These are phyloP conservation scores for Chymomyza procnemis DNA, from an alignment of 2,888 invertebrate species.

Conservation along the genomic window DNA sequence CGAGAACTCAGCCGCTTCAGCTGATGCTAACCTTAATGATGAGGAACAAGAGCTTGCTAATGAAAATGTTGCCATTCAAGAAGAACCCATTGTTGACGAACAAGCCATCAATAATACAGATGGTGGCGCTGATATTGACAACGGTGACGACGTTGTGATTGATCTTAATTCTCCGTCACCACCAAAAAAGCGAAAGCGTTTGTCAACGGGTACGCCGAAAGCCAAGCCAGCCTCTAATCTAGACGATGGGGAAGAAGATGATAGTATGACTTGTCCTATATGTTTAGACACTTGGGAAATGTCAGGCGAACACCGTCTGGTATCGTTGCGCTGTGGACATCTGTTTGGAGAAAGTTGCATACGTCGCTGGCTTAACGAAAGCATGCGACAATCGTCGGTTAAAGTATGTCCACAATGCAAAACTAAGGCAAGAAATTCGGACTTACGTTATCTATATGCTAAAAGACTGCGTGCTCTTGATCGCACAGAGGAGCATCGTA, in stretches of 20 bases:
- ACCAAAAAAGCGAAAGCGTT: conserved; percentile 74
- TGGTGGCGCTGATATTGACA: neutral
- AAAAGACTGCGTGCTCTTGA: conserved; percentile 87
- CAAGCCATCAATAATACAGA: neutral
- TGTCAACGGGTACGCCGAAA: conserved; percentile 55
- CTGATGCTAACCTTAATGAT: neutral
- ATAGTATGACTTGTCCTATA: conserved; percentile 89
- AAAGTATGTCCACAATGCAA: conserved; percentile 94
- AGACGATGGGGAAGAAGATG: conserved; percentile 80
- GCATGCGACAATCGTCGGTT: conserved; percentile 70
- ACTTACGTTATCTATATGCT: conserved; percentile 89
- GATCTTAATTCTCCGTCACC: conserved; percentile 59
- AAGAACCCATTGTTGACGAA: conserved; percentile 25
- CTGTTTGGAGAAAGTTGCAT: conserved; percentile 90
- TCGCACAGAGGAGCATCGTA: conserved; percentile 85
- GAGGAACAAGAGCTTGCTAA: neutral
- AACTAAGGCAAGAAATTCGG: conserved; percentile 83
- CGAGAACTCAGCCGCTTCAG: neutral
- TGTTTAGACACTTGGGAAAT: conserved; percentile 94
- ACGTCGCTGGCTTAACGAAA: conserved; percentile 77
- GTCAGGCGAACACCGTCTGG: conserved; percentile 90
- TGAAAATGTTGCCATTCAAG: neutral
- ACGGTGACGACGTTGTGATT: conserved; percentile 15
- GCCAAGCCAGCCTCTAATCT: conserved; percentile 79
- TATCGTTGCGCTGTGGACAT: conserved; percentile 94